These are phyloP conservation scores for Plectropomus leopardus DNA, from an alignment of 2,113 vertebrate genomes.

Conservation along the genomic window DNA sequence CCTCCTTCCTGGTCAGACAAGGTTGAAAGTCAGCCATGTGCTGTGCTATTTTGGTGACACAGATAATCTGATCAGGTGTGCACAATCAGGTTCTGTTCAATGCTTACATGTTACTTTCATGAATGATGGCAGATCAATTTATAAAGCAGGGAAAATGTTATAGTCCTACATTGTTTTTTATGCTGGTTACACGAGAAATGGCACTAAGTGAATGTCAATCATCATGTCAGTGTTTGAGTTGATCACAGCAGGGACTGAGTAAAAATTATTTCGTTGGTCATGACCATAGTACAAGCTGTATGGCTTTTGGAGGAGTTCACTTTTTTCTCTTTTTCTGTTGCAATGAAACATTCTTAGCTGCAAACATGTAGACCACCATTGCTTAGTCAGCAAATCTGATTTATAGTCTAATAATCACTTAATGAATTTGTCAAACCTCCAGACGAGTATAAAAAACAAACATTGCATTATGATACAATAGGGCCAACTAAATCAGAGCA, in stretches of 20 bases:
- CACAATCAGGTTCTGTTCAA: background rate
- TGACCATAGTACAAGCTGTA: too few species aligned
- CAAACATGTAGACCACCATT: too few species aligned
- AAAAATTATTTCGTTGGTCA: background rate
- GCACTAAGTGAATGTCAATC: background rate
- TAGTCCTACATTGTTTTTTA: background rate
- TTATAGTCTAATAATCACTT: too few species aligned
- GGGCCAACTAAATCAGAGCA: too few species aligned
- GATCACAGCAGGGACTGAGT: background rate
- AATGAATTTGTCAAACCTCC: too few species aligned
- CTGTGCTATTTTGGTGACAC: conserved; percentile 49
- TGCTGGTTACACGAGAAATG: background rate
- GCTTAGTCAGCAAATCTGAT: too few species aligned
- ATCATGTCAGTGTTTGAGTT: conserved; percentile 2
- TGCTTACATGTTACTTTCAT: background rate
- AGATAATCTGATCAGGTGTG: conserved; percentile 19
- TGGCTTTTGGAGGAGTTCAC: too few species aligned
- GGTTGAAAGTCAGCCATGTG: conserved; percentile 48
- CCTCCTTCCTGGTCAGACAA: conserved; percentile 45
- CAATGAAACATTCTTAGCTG: too few species aligned
- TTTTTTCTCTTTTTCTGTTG: too few species aligned
- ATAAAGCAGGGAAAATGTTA: background rate
- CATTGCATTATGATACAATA: too few species aligned
- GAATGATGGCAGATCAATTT: background rate
- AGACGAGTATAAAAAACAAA: too few species aligned